These are phyloP conservation scores for Clistopyga incitator DNA, from an alignment of 2,888 invertebrate species.

Conservation along the genomic window DNA sequence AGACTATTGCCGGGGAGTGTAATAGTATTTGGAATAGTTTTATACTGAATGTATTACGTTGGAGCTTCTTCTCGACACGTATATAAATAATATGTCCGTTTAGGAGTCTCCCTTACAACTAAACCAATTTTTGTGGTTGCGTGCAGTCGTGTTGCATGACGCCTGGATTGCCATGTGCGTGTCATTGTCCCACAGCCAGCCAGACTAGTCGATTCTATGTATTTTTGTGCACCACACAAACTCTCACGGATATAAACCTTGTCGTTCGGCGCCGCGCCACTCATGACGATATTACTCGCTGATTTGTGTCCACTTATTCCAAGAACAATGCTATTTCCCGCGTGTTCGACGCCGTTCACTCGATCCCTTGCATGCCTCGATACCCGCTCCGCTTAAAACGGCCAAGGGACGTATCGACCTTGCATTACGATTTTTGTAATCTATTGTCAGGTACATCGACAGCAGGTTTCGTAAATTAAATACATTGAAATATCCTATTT, in stretches of 20 bases:
- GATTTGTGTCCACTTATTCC: conserved; percentile 55
- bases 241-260: conserved; percentile 7
- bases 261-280: conserved; percentile 15
- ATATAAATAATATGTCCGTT: conserved; percentile 40
- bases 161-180: conserved; percentile 64
- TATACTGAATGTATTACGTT: neutral
- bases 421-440: conserved; percentile 20
- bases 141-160: conserved; percentile 67
- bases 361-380: conserved; percentile 12
- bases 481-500: too few relatives aligned
- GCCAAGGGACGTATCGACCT: conserved; percentile 24
- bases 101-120: conserved; percentile 10
- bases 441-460: neutral
- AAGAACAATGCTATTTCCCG: conserved; percentile 40
- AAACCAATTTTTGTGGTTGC: conserved; percentile 61
- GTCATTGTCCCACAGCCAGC: conserved; percentile 50
- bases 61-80: neutral
- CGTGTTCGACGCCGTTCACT: neutral
- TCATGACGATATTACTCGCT: conserved; percentile 51
- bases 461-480: too few relatives aligned
- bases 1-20: neutral
- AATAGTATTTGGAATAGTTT: neutral
- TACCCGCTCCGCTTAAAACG: neutral
- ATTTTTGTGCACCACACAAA: conserved; percentile 31
- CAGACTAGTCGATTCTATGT: conserved; percentile 44